Evolutionary conservation across 2,797 vertebrate genomes (phyloP), one percentile per base, ranked within the genome.

Genomic region (Chrysolophus pictus): DNA sequence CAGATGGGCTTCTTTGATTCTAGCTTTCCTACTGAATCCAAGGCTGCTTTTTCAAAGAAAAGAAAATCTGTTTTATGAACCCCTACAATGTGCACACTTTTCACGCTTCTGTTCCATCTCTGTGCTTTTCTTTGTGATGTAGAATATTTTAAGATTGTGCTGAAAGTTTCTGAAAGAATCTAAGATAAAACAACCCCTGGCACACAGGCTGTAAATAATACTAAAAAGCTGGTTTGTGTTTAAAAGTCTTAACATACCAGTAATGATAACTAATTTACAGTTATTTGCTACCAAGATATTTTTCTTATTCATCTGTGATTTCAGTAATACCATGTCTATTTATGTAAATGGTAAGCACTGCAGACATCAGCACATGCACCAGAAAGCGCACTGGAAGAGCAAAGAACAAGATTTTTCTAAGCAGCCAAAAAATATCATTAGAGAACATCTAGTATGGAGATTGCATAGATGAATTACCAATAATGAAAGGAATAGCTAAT

Each of bases 1-100:
- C 81, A 94, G 56, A 82, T 90, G 85, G 86, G 59, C 55, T 93
- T 63, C 81, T 94, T 91, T 95, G 94, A 87, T 58, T 91, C 81
- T n/a, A 75, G 59, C 22, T 90, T 80, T 81, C 42, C 23, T 87
- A 91, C 83, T 84, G 87, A 93, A 88, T 51, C 10, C 42, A 90
- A 63, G n/a, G 58, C 31, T 74, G 44, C 83, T 87, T 84, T 88
- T 62, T 39, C 33, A 80, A 85, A 91, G 17, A 64, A 7, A 74
- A 83, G 22, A 76, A 93, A 94, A 77, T 18, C 44, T 85, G 6
- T 72, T 81, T 47, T 87, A 77, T 83, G 79, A 92, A 87, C 49
- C 11, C 4, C 13, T 58, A 41, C 53, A 72, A 83, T 62, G 44
- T 3, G 6, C 18, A 49, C 47, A 80, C 3, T 12, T 83, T 81